Conservation (phyloP, 2,797 vertebrate genomes). For the Macropus fuliginosus region DNA sequence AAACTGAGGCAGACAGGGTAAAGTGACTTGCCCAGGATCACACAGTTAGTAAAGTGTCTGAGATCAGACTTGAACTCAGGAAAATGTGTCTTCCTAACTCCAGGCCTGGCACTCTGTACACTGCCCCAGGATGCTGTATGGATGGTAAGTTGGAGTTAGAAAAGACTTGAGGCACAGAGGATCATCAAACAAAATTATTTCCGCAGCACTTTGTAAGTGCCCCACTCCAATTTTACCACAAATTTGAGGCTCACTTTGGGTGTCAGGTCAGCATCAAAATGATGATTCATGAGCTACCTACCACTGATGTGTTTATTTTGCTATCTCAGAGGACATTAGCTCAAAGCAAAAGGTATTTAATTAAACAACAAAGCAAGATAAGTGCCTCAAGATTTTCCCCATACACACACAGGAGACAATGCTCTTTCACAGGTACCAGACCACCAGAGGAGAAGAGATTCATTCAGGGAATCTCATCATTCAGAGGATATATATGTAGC, state of each 20-base stretch:
- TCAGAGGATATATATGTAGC: neutral
- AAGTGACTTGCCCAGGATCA: neutral
- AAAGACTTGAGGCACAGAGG: neutral
- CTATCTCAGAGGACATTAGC: neutral
- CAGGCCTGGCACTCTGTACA: neutral
- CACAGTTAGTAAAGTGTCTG: neutral
- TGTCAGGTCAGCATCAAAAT: neutral
- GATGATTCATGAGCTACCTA: neutral
- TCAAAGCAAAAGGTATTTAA: neutral
- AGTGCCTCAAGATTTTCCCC: too few species aligned
- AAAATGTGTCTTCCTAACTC: neutral
- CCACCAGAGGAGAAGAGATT: neutral
- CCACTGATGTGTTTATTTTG: neutral
- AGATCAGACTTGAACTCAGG: neutral
- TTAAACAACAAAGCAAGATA: neutral
- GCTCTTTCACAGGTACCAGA: too few species aligned
- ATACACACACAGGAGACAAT: too few species aligned
- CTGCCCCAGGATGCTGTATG: neutral
- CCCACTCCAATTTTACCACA: neutral
- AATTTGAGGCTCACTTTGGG: neutral
- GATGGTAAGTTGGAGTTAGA: neutral
- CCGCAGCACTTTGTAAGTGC: neutral
- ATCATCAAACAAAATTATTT: neutral
- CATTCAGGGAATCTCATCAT: neutral
- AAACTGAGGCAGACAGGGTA: neutral